Evolutionary conservation across 1,140 invertebrate species (phyloP).

Genomic region (Brachionus angularis): DNA sequence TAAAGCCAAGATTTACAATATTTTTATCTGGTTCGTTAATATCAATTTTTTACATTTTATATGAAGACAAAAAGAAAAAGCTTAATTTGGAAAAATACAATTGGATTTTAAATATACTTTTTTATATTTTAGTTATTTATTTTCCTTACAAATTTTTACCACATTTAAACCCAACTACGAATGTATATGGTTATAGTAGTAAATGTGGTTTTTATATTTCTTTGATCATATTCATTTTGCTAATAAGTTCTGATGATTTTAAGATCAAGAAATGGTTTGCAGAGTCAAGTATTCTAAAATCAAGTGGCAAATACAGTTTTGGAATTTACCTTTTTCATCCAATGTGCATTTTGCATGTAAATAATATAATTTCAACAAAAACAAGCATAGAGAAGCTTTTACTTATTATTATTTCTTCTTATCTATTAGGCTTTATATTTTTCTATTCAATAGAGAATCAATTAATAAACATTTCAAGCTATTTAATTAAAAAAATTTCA

Average conservation of each 20-base stretch:
- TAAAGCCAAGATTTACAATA: not conserved
- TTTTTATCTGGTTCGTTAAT: not conserved
- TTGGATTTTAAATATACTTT: not conserved
- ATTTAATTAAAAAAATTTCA: not conserved
- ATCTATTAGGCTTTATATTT: not conserved
- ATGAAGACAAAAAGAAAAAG: not conserved
- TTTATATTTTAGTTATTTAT: not conserved
- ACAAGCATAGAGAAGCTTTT: not conserved
- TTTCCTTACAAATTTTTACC: not conserved
- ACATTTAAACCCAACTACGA: not conserved
- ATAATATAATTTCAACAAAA: not conserved
- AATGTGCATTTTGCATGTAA: not conserved
- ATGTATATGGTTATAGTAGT: not conserved
- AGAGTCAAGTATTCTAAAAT: not conserved
- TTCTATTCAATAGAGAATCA: not conserved
- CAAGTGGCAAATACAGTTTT: not conserved
- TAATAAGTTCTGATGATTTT: not conserved
- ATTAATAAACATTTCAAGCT: not conserved
- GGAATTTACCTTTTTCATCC: constrained; percentile 13
- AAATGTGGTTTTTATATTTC: not conserved
- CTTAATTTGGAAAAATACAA: not conserved
- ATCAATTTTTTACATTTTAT: not conserved
- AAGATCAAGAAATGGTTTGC: not conserved
- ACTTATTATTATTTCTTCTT: not conserved
- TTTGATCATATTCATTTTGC: not conserved